Base-by-base conservation (phyloP, 2,797 vertebrate genomes). In the Xiphorhynchus erythropygius region DNA sequence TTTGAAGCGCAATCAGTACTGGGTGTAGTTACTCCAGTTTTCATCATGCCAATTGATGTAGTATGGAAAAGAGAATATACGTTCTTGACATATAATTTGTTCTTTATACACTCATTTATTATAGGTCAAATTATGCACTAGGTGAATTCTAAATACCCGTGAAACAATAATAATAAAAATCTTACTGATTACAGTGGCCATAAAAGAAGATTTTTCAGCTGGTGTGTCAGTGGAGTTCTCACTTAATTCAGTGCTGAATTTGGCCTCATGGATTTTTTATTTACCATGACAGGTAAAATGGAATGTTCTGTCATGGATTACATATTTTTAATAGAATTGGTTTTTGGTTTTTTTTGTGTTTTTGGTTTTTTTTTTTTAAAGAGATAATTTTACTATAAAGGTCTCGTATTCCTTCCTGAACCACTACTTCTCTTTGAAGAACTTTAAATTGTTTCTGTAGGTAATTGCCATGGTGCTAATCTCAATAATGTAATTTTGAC, bases 1-100 rank as follows among this genome's bases (percentile, higher is more conserved):
- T 10, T 97, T 99, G 94, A 99, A 98, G 90, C 97, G 67, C 74
- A 98, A 91, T 96, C 99, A 99, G 41, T 99, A 99, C 56, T 99
- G 99, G 99, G 99, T 99, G 22, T 99, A 98, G 98, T 65, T 49
- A 59, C 8, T 23, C 32, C 25, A n/a, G 7, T 39, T 77, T 79
- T 52, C 44, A 9, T 64, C 32, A 22, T 50, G 47, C 50, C 76
- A 28, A 13, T 55, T 65, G 32, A 30, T 44, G 9, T 69, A 8
- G 4, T 28, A 15, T 37, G 25, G 49, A 91, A 80, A 71, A 56
- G 27, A 69, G 19, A 55, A 16, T 63, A 63, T 46, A 49, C 11
- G 4, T 57, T 55, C 4, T 41, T 64, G 44, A 35, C 28, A 24
- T 47, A 13, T 35, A 53, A 23, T 52, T 81, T 78, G 7, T 33